Base-by-base conservation (phyloP, 2,888 invertebrate genomes). In the Melipona beecheii region DNA sequence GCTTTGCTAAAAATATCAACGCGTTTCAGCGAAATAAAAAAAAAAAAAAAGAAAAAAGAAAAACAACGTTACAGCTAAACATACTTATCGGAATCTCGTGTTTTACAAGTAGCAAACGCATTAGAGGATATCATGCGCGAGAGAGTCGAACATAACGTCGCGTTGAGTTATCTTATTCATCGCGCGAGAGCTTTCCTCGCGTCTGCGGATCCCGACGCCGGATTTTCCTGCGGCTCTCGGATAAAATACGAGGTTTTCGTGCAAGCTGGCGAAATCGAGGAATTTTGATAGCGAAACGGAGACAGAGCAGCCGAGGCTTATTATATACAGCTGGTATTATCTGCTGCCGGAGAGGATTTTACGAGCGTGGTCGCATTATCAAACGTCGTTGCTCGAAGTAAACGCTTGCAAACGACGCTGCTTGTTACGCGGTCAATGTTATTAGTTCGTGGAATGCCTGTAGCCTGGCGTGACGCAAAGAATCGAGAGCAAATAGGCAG, bases 371-470 rank as follows among this genome's bases (percentile, higher is more conserved):
- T 83, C 66, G 82, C 82, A 81, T 82, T 78, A 83, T 83, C 84
- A 68, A 78, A 75, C 75, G 73, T 74, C 54, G 78, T 60, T 71
- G 56, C 43, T 21, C 76, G 71, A 60, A 62, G 78, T 75, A 78
- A 64, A 62, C 74, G 81, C 71, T 88, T 43, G 81, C 73, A 64
- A 88, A 86, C 84, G 88, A 86, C 60, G 74, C 78, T 78, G 84
- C 79, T 83, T 75, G 73, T 82, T 78, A 76, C 80, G 83, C 86
- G 80, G 84, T 84, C 88, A 83, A 86, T 84, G 78, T 80, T 88
- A 88, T 81, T 84, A 87, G 84, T 88, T 88, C 88, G 85, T 66
- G 86, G 89, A 88, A 88, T 74, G 81, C 73, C 69, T 81, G 78
- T 70, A 78, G 78, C 70, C 27, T 65, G 71, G 64, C 66, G 74